Percentiles rank a stretch among this genome's conserved stretches.
Conservation (phyloP, 1,140 invertebrate genomes). For the Bombus superbus region DNA sequence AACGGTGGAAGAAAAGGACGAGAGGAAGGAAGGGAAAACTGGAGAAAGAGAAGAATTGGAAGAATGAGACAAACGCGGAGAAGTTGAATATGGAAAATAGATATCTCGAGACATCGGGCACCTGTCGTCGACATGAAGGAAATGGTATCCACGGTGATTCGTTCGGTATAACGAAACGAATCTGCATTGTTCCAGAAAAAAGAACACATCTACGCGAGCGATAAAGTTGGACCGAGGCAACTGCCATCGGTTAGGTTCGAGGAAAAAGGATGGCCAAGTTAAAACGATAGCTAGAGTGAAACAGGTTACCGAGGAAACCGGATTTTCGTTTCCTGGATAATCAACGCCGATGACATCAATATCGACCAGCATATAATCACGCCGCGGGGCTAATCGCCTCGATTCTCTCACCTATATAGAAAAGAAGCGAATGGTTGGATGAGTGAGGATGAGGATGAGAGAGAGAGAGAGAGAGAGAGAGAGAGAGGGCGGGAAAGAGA, state of each 20-base stretch:
- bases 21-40: background rate
- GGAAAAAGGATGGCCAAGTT: background rate
- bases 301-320: constrained; percentile 49
- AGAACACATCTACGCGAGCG: background rate
- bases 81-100: constrained; percentile 63
- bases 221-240: background rate
- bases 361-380: constrained; percentile 64
- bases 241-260: background rate
- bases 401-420: constrained; percentile 49
- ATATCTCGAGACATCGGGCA: constrained; percentile 59
- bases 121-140: constrained; percentile 64
- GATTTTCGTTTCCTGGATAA: constrained; percentile 68
- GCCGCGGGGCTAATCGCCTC: constrained; percentile 63
- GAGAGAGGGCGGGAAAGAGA: no score
- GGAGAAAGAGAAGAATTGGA: background rate
- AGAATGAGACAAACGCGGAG: constrained; percentile 5
- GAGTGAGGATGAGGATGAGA: background rate
- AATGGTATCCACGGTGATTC: constrained; percentile 65
- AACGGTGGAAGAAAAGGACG: no score
- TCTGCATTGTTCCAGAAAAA: constrained; percentile 48
- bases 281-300: constrained; percentile 18
- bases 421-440: background rate
- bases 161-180: constrained; percentile 52
- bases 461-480: background rate
- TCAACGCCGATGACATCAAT: constrained; percentile 66